Conservation (phyloP, 2,113 vertebrate genomes). For the Pampusana beccarii region DNA sequence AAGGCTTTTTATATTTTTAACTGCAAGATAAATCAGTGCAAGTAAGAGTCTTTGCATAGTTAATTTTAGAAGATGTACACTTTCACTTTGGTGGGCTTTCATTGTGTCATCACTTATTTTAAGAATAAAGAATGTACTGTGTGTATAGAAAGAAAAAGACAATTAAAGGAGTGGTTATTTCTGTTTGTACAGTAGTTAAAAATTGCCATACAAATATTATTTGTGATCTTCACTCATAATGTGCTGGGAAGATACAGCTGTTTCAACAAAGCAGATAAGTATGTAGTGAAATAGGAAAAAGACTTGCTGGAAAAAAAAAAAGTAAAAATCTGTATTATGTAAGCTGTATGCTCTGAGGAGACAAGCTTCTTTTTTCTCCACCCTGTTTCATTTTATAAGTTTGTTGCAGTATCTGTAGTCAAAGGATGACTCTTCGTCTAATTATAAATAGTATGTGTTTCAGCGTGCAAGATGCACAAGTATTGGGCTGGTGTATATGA, state of each 20-base stretch:
- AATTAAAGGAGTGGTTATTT: conserved; percentile 38
- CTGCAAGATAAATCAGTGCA: neutral
- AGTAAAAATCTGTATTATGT: neutral
- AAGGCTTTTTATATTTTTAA: neutral
- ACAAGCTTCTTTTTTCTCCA: neutral
- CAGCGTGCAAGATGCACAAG: neutral
- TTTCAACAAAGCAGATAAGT: conserved; percentile 51
- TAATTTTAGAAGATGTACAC: neutral
- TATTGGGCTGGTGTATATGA: neutral
- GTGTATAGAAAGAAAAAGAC: neutral
- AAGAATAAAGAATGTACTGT: conserved; percentile 6
- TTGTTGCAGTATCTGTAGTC: neutral
- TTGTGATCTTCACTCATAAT: conserved; percentile 5
- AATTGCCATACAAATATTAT: conserved; percentile 63
- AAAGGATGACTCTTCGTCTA: neutral
- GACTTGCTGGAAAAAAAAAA: neutral
- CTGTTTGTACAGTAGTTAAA: conserved; percentile 58
- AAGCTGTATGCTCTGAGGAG: neutral
- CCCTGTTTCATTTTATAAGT: neutral
- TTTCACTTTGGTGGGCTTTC: conserved; percentile 5
- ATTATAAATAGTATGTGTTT: neutral
- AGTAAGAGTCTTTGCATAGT: neutral
- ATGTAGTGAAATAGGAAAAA: conserved; percentile 42
- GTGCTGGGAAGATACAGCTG: conserved; percentile 37
- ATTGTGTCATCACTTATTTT: neutral